Evolutionary conservation across 2,888 invertebrate genomes (phyloP).

Genomic region (Prosopocoilus inquinatus): DNA sequence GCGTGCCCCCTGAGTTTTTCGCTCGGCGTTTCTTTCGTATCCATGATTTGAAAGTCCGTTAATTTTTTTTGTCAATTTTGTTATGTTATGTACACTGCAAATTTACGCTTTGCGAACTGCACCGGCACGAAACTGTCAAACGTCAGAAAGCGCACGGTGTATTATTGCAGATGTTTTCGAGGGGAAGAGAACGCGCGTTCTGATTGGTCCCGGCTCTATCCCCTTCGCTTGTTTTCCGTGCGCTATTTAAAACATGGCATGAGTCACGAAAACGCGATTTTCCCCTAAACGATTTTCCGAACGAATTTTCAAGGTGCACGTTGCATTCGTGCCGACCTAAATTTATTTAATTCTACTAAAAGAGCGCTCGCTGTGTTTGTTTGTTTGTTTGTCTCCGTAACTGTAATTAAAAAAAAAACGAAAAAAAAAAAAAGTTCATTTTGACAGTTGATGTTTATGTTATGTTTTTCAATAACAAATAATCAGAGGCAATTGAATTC

Average conservation of each 20-base stretch:
- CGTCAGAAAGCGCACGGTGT: conserved; percentile 24
- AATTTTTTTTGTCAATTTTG: not conserved
- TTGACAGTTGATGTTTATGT: no score
- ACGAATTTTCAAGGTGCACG: no score
- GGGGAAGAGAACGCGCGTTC: conserved; percentile 21
- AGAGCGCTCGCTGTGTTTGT: no score
- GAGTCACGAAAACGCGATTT: conserved; percentile 17
- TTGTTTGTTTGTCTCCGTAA: no score
- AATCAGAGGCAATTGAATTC: conserved; percentile 10
- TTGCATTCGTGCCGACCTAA: no score
- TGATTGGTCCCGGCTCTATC: conserved; percentile 24
- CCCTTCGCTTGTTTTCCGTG: conserved; percentile 16
- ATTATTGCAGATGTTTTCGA: conserved; percentile 29
- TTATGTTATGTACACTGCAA: conserved; percentile 11
- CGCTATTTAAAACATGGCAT: conserved; percentile 18
- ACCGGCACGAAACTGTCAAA: conserved; percentile 29
- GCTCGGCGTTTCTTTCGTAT: not conserved
- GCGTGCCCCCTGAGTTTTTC: not conserved
- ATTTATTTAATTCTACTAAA: no score
- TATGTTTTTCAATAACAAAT: not conserved
- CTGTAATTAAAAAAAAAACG: no score
- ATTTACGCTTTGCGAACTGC: conserved; percentile 18
- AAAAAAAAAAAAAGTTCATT: no score
- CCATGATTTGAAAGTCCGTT: not conserved
- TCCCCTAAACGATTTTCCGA: no score